These are phyloP conservation scores for Sanderia malayensis DNA, from an alignment of 30 jellyfish, hydroid and myxozoan genomes.

Conservation along the genomic window DNA sequence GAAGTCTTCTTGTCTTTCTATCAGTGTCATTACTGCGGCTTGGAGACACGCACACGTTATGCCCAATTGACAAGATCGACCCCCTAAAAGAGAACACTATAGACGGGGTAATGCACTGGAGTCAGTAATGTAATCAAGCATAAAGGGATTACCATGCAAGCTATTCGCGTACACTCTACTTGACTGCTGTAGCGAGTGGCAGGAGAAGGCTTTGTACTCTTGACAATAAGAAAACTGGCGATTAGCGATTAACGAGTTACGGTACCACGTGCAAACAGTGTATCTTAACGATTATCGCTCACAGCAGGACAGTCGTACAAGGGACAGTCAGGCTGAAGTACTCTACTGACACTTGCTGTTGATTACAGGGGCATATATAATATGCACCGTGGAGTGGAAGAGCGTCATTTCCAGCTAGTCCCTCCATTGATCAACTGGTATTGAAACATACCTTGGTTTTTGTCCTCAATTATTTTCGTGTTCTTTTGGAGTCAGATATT, in stretches of 20 bases:
- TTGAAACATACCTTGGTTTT: no score
- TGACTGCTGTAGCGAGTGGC: no score
- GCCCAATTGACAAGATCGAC: background rate
- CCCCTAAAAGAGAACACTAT: background rate
- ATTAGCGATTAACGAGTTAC: conserved; percentile 52
- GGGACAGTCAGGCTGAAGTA: conserved; percentile 83
- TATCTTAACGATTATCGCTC: conserved; percentile 70
- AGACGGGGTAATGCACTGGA: conserved; percentile 25
- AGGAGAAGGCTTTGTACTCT: conserved; percentile 37
- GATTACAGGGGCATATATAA: conserved; percentile 53
- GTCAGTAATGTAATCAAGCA: conserved; percentile 63
- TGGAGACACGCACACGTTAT: background rate
- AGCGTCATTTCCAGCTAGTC: background rate
- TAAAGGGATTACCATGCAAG: conserved; percentile 55
- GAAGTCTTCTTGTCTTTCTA: conserved; percentile 38
- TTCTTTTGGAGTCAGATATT: no score
- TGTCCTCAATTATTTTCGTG: no score
- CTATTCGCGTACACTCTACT: no score
- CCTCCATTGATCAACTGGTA: no score
- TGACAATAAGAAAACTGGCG: conserved; percentile 34
- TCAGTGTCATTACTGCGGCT: background rate
- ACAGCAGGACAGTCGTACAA: conserved; percentile 74
- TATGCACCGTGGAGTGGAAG: conserved; percentile 25
- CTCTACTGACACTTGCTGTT: conserved; percentile 60
- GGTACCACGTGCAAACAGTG: conserved; percentile 90